These are phyloP conservation scores for Aptenodytes forsteri DNA, from an alignment of 2,113 vertebrate species.

Conservation along the genomic window DNA sequence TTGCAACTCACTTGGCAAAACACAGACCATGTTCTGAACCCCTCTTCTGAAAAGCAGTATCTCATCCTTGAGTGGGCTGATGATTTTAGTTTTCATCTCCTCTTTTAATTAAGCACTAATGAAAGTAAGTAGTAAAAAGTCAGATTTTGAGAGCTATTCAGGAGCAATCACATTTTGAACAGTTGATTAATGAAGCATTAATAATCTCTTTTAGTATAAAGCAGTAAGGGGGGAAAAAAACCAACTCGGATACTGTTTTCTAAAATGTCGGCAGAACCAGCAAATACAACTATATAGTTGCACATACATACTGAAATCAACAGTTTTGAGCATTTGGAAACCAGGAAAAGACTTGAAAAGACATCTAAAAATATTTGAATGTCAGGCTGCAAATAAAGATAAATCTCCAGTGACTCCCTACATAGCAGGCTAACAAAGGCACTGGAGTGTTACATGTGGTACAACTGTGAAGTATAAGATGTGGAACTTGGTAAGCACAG, in stretches of 20 bases:
- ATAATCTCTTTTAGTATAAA: background rate
- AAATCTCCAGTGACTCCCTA: background rate
- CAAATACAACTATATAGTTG: background rate
- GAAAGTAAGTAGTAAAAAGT: conserved; percentile 44
- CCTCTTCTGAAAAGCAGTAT: background rate
- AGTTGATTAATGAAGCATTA: conserved; percentile 52
- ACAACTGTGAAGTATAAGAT: background rate
- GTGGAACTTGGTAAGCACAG: background rate
- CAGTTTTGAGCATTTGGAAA: background rate
- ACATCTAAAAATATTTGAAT: background rate
- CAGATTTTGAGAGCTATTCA: conserved; percentile 53
- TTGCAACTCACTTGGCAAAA: background rate
- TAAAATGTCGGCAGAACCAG: background rate
- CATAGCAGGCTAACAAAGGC: background rate
- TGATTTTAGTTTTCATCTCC: conserved; percentile 44
- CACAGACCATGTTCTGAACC: background rate
- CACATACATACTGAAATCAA: background rate
- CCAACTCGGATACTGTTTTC: background rate
- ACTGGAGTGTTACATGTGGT: background rate
- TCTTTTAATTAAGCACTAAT: conserved; percentile 57
- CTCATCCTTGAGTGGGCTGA: background rate
- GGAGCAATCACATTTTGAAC: conserved; percentile 27
- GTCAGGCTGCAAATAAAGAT: background rate
- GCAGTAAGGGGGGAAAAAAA: background rate
- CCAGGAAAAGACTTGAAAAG: background rate